phyloP scores from a whole-genome alignment of 2,888 invertebrate genomes.

The Halictus ligatus region DNA sequence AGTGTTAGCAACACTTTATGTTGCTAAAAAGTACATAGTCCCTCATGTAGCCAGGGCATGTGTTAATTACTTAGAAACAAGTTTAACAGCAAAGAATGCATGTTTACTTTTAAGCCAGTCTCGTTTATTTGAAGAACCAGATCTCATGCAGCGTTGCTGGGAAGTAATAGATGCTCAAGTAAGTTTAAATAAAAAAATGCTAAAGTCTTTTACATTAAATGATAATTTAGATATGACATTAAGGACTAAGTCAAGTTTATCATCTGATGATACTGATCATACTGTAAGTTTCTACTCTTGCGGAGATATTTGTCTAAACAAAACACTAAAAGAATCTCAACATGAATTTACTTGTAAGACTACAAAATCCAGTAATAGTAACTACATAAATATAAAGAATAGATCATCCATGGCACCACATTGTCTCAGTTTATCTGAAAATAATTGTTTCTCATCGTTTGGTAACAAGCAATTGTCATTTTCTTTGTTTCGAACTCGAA shows the following conservation, averaged over 20 bases:
- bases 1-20: slow-evolving; percentile 96
- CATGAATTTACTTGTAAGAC: slow-evolving; percentile 40
- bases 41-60: slow-evolving; percentile 97
- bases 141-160: slow-evolving; percentile 98
- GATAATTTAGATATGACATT: slow-evolving; percentile 58
- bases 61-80: slow-evolving; percentile 97
- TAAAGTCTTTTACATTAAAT: slow-evolving; percentile 70
- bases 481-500: slow-evolving; percentile 77
- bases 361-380: slow-evolving; percentile 29
- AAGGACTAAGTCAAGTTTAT: slow-evolving; percentile 49
- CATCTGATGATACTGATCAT: slow-evolving; percentile 43
- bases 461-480: slow-evolving; percentile 59
- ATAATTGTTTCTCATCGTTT: slow-evolving; percentile 63
- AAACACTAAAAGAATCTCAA: slow-evolving; percentile 53
- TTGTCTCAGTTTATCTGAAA: slow-evolving; percentile 69
- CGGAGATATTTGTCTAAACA: slow-evolving; percentile 56
- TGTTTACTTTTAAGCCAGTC: slow-evolving; percentile 98
- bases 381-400: slow-evolving; percentile 37
- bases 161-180: slow-evolving; percentile 99
- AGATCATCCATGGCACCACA: slow-evolving; percentile 60
- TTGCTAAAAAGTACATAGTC: slow-evolving; percentile 98
- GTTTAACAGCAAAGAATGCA: slow-evolving; percentile 97
- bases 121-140: slow-evolving; percentile 97
- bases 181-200: slow-evolving; percentile 83
- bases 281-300: slow-evolving; percentile 61